phyloP scores from a whole-genome alignment of 1,140 invertebrate genomes.

The Sarcophaga peregrina region DNA sequence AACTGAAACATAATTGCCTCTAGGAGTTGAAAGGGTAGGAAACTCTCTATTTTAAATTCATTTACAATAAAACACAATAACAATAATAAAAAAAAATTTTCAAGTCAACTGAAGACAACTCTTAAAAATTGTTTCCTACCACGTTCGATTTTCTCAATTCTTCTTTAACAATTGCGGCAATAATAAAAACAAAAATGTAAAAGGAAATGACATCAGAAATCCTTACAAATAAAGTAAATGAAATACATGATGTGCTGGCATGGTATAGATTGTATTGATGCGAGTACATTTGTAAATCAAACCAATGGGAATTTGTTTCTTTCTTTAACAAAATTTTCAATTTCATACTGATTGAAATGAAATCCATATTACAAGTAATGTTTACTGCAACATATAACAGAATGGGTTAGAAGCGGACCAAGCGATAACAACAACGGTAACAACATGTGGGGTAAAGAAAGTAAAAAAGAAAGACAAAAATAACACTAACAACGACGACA shows the following conservation, averaged over 20 bases:
- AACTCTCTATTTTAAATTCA: too few relatives aligned
- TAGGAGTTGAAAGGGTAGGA: too few relatives aligned
- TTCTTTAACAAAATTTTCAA: too few relatives aligned
- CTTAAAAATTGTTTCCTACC: too few relatives aligned
- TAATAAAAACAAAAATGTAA: too few relatives aligned
- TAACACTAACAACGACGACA: conserved; percentile 1
- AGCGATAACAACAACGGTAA: conserved; percentile 4
- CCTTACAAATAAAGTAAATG: conserved; percentile 23
- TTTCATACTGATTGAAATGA: conserved; percentile 37
- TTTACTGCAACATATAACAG: conserved; percentile 21
- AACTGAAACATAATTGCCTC: too few relatives aligned
- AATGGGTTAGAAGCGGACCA: too few relatives aligned
- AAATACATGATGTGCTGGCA: background rate
- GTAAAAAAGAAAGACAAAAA: background rate
- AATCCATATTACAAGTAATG: conserved; percentile 30
- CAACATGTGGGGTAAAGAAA: background rate
- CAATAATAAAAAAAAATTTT: too few relatives aligned
- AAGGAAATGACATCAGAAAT: conserved; percentile 26
- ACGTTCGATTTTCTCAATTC: too few relatives aligned
- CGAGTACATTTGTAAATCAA: conserved; percentile 30
- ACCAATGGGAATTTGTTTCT: conserved; percentile 29
- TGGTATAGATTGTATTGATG: background rate
- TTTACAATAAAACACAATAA: too few relatives aligned
- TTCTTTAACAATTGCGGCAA: too few relatives aligned
- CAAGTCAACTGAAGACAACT: too few relatives aligned